A percentile compares a stretch with the other conserved stretches of the same genome.
These are phyloP conservation scores for Macrotis lagotis DNA, from an alignment of 2,113 vertebrate genomes.

Conservation along the genomic window DNA sequence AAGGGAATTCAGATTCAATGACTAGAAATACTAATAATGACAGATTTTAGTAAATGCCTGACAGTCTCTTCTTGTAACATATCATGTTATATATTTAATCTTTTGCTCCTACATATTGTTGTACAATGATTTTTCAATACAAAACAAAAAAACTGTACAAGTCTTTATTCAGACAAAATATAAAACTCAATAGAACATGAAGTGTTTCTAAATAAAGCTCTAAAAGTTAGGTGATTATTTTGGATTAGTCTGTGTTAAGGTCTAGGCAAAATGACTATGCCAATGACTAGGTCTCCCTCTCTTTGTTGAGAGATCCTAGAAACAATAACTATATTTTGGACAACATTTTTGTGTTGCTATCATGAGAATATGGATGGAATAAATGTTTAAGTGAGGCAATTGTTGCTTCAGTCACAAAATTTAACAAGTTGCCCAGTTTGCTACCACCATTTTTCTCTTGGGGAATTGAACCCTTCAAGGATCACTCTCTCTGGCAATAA, in stretches of 20 bases:
- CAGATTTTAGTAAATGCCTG: neutral
- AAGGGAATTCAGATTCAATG: neutral
- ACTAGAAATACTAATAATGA: neutral
- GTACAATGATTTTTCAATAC: slow-evolving; percentile 30
- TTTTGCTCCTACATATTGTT: slow-evolving; percentile 17
- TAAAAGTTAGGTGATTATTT: slow-evolving; percentile 10
- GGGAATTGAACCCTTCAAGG: slow-evolving; percentile 6
- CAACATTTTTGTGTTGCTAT: slow-evolving; percentile 3
- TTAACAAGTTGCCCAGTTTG: slow-evolving; percentile 31
- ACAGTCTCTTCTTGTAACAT: neutral
- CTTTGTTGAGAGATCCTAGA: slow-evolving; percentile 11
- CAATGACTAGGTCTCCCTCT: neutral
- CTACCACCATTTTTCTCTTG: slow-evolving; percentile 24
- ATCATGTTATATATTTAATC: neutral
- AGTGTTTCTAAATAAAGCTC: slow-evolving; percentile 25
- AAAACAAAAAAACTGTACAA: slow-evolving; percentile 33
- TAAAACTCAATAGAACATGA: slow-evolving; percentile 21
- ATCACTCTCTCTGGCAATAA: neutral
- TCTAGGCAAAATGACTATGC: neutral
- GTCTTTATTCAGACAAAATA: slow-evolving; percentile 40
- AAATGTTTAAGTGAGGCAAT: slow-evolving; percentile 46
- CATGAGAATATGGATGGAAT: neutral
- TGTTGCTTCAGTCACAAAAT: slow-evolving; percentile 35
- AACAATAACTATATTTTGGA: slow-evolving; percentile 18
- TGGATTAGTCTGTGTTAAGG: neutral